Conservation (phyloP, 2,113 vertebrate species). For the Tenebrosternarchus preto region DNA sequence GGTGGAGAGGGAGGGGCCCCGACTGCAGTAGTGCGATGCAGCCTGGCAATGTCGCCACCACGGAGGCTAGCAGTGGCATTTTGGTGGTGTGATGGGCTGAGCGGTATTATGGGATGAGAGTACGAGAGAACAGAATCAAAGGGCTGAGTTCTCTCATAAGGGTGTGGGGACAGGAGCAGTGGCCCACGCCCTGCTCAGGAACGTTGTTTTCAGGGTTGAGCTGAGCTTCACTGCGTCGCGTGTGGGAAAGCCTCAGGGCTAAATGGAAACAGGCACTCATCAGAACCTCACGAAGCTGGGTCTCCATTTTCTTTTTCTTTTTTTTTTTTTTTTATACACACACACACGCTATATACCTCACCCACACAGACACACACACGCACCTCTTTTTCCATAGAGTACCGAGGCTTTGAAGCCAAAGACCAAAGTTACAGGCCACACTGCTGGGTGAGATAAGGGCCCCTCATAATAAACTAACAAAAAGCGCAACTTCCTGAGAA, state of each 20-base stretch:
- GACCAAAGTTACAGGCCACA: not conserved
- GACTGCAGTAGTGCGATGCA: not conserved
- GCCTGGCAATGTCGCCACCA: not conserved
- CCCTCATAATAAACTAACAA: too few species aligned
- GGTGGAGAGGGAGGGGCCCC: not conserved
- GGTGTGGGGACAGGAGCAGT: not conserved
- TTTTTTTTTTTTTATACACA: not conserved
- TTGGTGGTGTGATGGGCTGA: not conserved
- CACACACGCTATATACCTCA: not conserved
- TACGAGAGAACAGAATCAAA: not conserved
- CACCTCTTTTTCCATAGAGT: not conserved
- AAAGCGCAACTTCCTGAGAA: too few species aligned
- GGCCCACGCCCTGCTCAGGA: conserved; percentile 31
- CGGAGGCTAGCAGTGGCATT: not conserved
- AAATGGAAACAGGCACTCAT: conserved; percentile 36
- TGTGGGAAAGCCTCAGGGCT: conserved; percentile 27
- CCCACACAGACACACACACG: not conserved
- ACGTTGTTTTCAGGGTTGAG: not conserved
- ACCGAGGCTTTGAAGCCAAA: not conserved
- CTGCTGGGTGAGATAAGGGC: not conserved
- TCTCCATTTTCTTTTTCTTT: too few species aligned
- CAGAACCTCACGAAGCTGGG: conserved; percentile 8
- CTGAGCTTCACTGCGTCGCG: not conserved
- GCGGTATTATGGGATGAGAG: not conserved
- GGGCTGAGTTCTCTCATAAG: not conserved